phyloP scores from a whole-genome alignment of 2,888 invertebrate species.

The Nebria salina region DNA sequence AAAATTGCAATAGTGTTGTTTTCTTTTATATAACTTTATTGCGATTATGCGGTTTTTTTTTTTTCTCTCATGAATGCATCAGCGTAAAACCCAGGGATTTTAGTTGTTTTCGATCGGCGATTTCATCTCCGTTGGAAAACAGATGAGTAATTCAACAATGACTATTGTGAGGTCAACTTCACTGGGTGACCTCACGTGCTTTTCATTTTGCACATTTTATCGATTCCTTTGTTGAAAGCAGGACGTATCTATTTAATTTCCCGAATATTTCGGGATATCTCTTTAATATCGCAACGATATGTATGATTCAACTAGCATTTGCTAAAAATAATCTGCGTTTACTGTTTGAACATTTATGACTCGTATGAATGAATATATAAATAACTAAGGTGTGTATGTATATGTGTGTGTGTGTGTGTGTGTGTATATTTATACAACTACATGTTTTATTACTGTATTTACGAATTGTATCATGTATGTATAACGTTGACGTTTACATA shows the following conservation, averaged over 20 bases:
- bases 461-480: not conserved
- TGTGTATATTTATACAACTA: not conserved
- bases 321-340: not conserved
- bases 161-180: not conserved
- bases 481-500: not conserved
- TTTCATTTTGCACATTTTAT: not conserved
- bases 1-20: not conserved
- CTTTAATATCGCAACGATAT: not conserved
- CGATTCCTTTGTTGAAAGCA: conserved; percentile 1
- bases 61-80: not conserved
- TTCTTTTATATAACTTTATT: not conserved
- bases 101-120: not conserved
- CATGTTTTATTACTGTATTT: not conserved
- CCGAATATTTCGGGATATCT: not conserved
- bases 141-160: not conserved
- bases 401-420: not conserved
- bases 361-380: not conserved
- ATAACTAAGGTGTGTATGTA: not conserved
- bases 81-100: not conserved
- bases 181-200: not conserved
- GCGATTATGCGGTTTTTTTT: not conserved
- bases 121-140: not conserved
- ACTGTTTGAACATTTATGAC: not conserved
- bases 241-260: not conserved
- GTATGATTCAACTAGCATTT: not conserved